phyloP scores from a whole-genome alignment of 2,888 invertebrate species.

The Abscondita cerata region DNA sequence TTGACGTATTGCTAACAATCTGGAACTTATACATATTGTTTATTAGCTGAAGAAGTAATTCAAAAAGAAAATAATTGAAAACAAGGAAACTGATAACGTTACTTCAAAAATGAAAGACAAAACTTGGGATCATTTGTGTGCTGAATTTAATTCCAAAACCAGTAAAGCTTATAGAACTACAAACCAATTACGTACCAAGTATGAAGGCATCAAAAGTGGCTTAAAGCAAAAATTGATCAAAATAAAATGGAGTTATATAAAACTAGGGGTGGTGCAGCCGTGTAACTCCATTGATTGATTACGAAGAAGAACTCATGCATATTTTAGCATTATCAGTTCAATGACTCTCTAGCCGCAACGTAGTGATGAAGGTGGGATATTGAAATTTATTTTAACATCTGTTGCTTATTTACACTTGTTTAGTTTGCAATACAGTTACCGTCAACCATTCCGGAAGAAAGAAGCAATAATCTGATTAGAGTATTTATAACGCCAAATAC shows the following conservation, averaged over 20 bases:
- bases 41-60: neutral
- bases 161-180: neutral
- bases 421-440: too few species aligned
- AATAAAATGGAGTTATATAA: neutral
- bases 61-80: neutral
- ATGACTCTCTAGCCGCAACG: too few species aligned
- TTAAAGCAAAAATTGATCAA: neutral
- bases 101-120: neutral
- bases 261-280: neutral
- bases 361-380: too few species aligned
- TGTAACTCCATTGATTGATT: neutral
- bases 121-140: neutral
- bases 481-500: too few species aligned
- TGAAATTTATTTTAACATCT: too few species aligned
- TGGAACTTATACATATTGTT: too few species aligned
- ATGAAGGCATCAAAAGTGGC: neutral
- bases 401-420: too few species aligned
- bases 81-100: neutral
- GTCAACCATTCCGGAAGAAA: too few species aligned
- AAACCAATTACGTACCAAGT: constrained; percentile 1
- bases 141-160: neutral
- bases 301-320: neutral
- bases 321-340: too few species aligned
- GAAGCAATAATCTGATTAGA: too few species aligned
- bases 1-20: too few species aligned